Conservation (phyloP, 2,888 invertebrate species). For the Calliopum simillimum region DNA sequence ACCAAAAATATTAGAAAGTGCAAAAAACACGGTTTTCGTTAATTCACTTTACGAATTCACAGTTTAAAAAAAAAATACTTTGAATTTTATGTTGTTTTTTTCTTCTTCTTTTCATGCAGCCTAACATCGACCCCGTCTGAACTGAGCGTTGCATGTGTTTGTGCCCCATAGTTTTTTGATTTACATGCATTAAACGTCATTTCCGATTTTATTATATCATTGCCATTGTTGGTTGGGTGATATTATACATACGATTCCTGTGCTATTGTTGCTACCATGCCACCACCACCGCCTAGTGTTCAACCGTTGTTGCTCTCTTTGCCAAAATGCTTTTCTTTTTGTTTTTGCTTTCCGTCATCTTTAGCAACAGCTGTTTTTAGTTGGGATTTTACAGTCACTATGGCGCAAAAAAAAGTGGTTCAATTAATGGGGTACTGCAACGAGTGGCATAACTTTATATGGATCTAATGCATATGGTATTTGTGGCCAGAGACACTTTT, state of each 20-base stretch:
- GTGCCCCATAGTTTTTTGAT: conserved; percentile 47
- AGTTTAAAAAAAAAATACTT: conserved; percentile 3
- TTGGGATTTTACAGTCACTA: background rate
- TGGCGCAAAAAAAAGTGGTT: background rate
- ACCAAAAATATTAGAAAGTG: too few species aligned
- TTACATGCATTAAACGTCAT: conserved; percentile 51
- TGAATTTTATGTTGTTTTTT: conserved; percentile 9
- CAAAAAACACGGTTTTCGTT: too few species aligned
- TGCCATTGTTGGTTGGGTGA: conserved; percentile 14
- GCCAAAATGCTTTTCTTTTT: background rate
- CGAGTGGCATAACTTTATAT: too few species aligned
- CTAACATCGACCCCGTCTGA: conserved; percentile 18
- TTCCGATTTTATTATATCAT: conserved; percentile 45
- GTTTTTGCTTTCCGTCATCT: background rate
- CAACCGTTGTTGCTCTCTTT: conserved; percentile 2
- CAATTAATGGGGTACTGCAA: background rate
- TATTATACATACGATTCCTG: conserved; percentile 8
- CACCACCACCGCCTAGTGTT: background rate
- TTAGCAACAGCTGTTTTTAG: conserved; percentile 16
- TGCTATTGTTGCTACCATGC: conserved; percentile 28
- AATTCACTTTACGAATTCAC: too few species aligned
- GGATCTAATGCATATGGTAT: background rate
- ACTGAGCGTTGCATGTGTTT: background rate
- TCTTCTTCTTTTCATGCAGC: conserved; percentile 19
- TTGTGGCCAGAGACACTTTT: background rate